Base-by-base conservation (phyloP, 2,797 vertebrate species). In the Podarcis siculus region DNA sequence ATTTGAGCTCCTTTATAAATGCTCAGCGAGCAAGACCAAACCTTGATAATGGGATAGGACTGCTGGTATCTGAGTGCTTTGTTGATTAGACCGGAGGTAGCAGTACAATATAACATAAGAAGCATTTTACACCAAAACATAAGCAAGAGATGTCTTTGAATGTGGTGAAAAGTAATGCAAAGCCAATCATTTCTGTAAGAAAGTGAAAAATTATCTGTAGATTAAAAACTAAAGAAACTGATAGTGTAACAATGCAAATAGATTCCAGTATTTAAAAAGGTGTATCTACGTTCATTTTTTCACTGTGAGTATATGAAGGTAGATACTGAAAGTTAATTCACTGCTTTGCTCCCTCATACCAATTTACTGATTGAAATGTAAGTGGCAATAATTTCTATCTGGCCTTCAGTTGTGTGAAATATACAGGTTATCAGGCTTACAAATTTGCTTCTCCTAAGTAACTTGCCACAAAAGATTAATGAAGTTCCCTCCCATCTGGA, bases 391-490 rank as follows among this genome's bases (percentile, higher is more conserved):
- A 13, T 92, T 95, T 83, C 85, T 73, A 2, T 83, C 79, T 90
- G 90, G 89, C 88, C 86, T 93, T 92, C 58, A 88, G 88, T 64
- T 89, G 61, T 76, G 42, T 89, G 89, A 88, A 85, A 90, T 83
- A 91, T 91, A 85, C 89, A 92, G 85, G 87, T 86, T 91, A 91
- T 85, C 77, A n/a, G 80, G 58, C 90, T 82, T 92, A 88, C 89
- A 94, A 83, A 94, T 93, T 93, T 89, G 85, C 94, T 96, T 93
- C 89, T 94, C 73, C 27, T 76, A 93, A 95, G 90, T 93, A 80
- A 89, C 85, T 92, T 94, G 94, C 95, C 95, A 94, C 87, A 72
- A 88, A 94, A 95, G 95, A 95, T 96, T 94, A 96, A 96, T 95
- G 95, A 94, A 79, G 69, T 83, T 93, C 90, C 87, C 71, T 13